phyloP scores from a whole-genome alignment of 2,113 vertebrate species.

The Pseudorectes ferrugineus region DNA sequence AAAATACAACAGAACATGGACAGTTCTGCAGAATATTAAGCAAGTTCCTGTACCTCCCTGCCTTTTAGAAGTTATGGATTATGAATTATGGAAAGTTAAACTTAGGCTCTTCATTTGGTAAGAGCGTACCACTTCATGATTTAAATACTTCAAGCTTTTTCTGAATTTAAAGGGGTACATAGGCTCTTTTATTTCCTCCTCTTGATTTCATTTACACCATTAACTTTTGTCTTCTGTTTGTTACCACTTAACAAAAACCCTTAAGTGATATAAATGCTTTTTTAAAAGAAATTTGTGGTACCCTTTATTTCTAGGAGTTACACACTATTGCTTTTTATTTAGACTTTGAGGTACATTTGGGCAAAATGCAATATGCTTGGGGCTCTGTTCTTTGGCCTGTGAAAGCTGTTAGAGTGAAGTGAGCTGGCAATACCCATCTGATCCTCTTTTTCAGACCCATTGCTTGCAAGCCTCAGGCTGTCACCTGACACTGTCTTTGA shows the following conservation, averaged over 20 bases:
- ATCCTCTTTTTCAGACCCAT: not conserved
- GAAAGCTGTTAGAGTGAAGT: not conserved
- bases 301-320: not conserved
- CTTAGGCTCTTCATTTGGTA: not conserved
- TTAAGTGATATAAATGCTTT: not conserved
- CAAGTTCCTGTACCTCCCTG: not conserved
- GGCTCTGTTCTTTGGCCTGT: not conserved
- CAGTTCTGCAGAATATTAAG: not conserved
- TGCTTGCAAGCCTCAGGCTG: not conserved
- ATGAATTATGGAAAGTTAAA: not conserved
- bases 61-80: not conserved
- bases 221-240: not conserved
- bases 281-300: not conserved
- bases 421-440: not conserved
- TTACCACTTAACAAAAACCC: not conserved
- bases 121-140: not conserved
- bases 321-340: not conserved
- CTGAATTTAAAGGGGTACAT: not conserved
- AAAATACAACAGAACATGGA: not conserved
- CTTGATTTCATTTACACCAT: not conserved
- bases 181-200: not conserved
- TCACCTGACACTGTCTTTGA: not conserved
- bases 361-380: not conserved
- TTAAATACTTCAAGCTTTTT: not conserved
- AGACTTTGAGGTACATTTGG: not conserved